Evolutionary conservation across 2,113 vertebrate species (phyloP).

Genomic region (Chascanopsetta lugubris): DNA sequence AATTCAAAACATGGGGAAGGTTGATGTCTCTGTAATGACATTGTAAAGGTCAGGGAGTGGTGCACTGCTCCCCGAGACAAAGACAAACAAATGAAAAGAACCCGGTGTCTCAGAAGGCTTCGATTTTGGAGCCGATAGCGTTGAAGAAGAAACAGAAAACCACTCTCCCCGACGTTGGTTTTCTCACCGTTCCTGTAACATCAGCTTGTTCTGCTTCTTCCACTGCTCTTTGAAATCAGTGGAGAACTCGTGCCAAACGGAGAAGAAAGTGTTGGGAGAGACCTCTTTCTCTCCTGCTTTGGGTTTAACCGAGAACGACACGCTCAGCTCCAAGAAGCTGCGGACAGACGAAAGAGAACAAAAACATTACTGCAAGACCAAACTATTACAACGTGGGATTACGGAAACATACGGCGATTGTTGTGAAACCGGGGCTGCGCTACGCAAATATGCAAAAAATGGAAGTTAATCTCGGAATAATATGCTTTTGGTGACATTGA

Average conservation of each 20-base stretch:
- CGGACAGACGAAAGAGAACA: conserved; percentile 72
- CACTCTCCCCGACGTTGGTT: too few species aligned
- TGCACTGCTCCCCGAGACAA: background rate
- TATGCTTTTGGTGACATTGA: conserved; percentile 34
- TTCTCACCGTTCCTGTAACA: conserved; percentile 91
- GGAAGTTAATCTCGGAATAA: conserved; percentile 57
- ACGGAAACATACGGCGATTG: conserved; percentile 45
- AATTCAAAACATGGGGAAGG: conserved; percentile 39
- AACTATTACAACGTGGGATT: conserved; percentile 64
- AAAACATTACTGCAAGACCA: conserved; percentile 60
- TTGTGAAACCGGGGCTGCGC: conserved; percentile 59
- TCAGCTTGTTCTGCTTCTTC: conserved; percentile 95
- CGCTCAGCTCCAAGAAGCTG: conserved; percentile 92
- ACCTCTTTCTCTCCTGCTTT: conserved; percentile 96
- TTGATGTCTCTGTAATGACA: conserved; percentile 32
- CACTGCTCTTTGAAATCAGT: conserved; percentile 96
- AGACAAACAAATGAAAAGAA: background rate
- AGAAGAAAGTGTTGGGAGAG: conserved; percentile 92
- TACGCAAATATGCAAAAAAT: conserved; percentile 60
- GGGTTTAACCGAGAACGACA: conserved; percentile 93
- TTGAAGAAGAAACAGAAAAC: conserved; percentile 15
- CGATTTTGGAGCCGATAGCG: conserved; percentile 11
- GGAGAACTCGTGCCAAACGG: conserved; percentile 96
- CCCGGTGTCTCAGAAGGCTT: background rate
- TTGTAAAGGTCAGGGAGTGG: conserved; percentile 32